Conservation (phyloP, 2,113 vertebrate genomes). For the Austrofundulus limnaeus region DNA sequence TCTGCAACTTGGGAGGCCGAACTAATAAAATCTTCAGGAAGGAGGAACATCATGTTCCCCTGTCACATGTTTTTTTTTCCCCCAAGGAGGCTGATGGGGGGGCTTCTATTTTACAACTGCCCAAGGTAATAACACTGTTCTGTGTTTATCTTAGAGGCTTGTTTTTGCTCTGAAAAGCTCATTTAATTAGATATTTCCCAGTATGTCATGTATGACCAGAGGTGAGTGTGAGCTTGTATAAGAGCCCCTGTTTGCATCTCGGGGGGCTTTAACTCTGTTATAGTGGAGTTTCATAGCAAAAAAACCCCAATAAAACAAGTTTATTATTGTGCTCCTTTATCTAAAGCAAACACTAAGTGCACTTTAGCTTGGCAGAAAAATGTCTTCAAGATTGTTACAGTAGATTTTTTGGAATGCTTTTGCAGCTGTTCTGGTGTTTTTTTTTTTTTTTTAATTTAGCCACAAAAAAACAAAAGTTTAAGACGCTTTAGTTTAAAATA, state of each 20-base stretch:
- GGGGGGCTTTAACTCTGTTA: conserved; percentile 18
- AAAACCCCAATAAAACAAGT: conserved; percentile 19
- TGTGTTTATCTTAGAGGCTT: conserved; percentile 62
- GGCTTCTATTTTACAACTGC: conserved; percentile 33
- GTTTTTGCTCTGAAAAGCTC: conserved; percentile 32
- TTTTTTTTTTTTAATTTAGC: background rate
- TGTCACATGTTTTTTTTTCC: background rate
- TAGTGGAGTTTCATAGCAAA: conserved; percentile 29
- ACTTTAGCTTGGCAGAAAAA: conserved; percentile 56
- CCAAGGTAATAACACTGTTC: conserved; percentile 51
- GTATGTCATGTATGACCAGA: conserved; percentile 35
- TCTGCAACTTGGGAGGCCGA: conserved; percentile 24
- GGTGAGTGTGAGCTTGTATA: conserved; percentile 40
- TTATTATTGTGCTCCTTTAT: conserved; percentile 54
- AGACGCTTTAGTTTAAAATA: conserved; percentile 10
- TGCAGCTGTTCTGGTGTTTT: conserved; percentile 47
- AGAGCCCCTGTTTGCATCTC: conserved; percentile 56
- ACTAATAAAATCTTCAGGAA: conserved; percentile 16
- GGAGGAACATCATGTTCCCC: conserved; percentile 61
- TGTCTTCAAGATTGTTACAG: conserved; percentile 39
- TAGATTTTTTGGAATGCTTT: conserved; percentile 49
- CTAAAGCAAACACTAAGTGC: conserved; percentile 50
- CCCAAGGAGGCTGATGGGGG: background rate
- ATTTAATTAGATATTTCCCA: conserved; percentile 67
- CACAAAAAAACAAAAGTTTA: conserved; percentile 14